A percentile compares a stretch with the other conserved stretches of the same genome.
Conservation (phyloP, 2,113 vertebrate species). For the Xiphophorus hellerii region DNA sequence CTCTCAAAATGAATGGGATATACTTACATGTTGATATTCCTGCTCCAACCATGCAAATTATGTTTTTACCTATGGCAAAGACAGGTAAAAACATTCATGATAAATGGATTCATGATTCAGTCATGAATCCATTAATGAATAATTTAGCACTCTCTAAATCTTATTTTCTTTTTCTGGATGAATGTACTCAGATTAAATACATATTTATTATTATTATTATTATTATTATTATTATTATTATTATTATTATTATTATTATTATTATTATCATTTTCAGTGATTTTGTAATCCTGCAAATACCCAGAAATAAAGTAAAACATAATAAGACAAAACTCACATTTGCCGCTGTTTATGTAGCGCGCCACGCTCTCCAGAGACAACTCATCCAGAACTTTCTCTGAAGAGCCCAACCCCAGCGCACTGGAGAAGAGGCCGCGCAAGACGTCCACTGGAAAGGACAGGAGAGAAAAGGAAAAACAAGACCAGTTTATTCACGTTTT, state of each 20-base stretch:
- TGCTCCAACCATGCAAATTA: constrained; percentile 93
- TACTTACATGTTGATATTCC: constrained; percentile 89
- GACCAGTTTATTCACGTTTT: neutral
- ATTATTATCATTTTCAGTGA: neutral
- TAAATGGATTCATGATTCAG: no score
- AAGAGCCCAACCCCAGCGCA: constrained; percentile 82
- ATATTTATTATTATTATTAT: no score
- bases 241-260: no score
- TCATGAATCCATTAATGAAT: neutral
- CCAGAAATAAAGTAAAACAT: neutral
- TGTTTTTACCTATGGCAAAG: constrained; percentile 82
- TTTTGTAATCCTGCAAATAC: neutral
- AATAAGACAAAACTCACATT: constrained; percentile 80
- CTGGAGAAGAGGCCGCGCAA: constrained; percentile 88
- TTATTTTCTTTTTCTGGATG: neutral
- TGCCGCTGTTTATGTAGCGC: constrained; percentile 85
- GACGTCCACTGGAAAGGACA: constrained; percentile 86
- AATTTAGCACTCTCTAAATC: neutral
- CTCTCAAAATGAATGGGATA: neutral
- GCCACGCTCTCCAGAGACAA: constrained; percentile 86
- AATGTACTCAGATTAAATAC: neutral
- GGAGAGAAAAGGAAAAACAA: neutral
- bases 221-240: no score
- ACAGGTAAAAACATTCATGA: neutral
- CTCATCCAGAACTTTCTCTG: constrained; percentile 88